Evolutionary conservation across 2,888 invertebrate genomes (phyloP).

Genomic region (Ptychoptera albimana): DNA sequence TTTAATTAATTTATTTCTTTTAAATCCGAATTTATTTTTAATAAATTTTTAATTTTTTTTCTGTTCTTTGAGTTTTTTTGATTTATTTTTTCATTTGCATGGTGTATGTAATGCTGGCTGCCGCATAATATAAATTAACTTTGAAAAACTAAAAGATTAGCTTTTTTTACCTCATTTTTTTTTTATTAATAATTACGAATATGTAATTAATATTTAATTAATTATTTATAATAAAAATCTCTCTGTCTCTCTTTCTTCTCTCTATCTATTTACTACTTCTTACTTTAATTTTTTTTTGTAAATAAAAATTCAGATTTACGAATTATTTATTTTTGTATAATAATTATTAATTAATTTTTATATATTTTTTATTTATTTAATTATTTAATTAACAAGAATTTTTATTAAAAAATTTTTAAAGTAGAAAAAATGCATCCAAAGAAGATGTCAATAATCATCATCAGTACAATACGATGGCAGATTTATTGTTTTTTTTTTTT

Average conservation of each 20-base stretch:
- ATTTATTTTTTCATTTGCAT: slow-evolving; percentile 6
- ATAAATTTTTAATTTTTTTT: neutral
- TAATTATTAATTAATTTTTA: too few species aligned
- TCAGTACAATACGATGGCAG: too few species aligned
- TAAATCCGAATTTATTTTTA: neutral
- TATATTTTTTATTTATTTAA: neutral
- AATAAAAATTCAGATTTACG: neutral
- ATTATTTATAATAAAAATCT: too few species aligned
- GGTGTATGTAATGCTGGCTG: slow-evolving; percentile 30
- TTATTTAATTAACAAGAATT: neutral
- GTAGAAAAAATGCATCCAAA: neutral
- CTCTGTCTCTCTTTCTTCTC: neutral
- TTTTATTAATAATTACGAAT: neutral
- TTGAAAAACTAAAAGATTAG: neutral
- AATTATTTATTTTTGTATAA: neutral
- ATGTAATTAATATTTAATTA: neutral
- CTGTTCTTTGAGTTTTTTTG: neutral
- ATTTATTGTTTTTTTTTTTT: neutral
- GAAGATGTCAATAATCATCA: neutral
- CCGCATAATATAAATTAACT: slow-evolving; percentile 16
- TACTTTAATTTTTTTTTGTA: neutral
- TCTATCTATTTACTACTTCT: neutral
- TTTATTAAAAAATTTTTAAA: neutral
- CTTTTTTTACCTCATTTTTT: neutral
- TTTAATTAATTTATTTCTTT: neutral